Conservation (phyloP, 2,888 invertebrate genomes). For the Leptopilina drosophilae region DNA sequence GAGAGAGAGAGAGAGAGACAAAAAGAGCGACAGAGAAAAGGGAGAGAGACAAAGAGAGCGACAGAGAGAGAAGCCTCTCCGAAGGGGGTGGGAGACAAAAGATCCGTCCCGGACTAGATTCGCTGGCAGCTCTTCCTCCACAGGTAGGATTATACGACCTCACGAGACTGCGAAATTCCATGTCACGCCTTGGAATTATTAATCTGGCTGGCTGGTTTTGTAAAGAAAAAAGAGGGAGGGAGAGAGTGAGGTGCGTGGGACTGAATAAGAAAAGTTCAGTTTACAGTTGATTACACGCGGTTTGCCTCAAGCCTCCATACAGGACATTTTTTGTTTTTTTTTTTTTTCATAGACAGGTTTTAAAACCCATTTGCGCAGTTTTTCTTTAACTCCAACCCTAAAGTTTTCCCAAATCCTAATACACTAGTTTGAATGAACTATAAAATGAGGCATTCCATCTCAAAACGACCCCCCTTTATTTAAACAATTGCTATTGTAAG, state of each 20-base stretch:
- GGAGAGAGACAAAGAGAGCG: not conserved
- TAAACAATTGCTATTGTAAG: too few relatives aligned
- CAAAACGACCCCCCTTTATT: too few relatives aligned
- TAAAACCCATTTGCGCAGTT: too few relatives aligned
- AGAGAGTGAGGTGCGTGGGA: not conserved
- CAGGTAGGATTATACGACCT: constrained; percentile 40
- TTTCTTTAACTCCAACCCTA: too few relatives aligned
- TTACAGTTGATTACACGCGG: constrained; percentile 17
- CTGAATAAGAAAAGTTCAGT: not conserved
- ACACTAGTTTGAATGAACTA: too few relatives aligned
- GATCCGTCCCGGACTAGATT: constrained; percentile 34
- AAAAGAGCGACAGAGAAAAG: not conserved
- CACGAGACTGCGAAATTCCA: constrained; percentile 42
- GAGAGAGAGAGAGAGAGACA: not conserved
- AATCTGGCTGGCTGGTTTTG: constrained; percentile 32
- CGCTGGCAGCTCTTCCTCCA: not conserved
- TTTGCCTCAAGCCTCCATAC: not conserved
- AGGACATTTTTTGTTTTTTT: too few relatives aligned
- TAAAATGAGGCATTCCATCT: too few relatives aligned
- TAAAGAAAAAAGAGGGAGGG: not conserved
- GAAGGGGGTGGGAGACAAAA: constrained; percentile 3
- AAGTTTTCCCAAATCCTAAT: too few relatives aligned
- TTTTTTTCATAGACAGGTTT: too few relatives aligned
- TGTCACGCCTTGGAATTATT: constrained; percentile 43
- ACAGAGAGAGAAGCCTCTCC: not conserved